Conservation (phyloP, 2,888 invertebrate species). For the Cephus sareptanus region DNA sequence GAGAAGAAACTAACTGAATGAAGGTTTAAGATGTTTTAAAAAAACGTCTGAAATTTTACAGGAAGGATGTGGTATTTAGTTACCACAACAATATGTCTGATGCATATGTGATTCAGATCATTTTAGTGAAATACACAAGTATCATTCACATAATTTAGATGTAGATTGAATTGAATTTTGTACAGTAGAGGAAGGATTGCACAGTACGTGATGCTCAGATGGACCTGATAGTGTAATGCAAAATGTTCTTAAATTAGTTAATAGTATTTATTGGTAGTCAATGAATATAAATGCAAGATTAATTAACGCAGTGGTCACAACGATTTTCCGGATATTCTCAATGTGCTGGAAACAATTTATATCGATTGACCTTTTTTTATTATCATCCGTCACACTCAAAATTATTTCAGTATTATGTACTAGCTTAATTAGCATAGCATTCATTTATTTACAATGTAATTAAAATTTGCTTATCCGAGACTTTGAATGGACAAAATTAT, state of each 20-base stretch:
- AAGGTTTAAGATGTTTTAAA: slow-evolving; percentile 11
- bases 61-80: slow-evolving; percentile 41
- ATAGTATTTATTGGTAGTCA: slow-evolving; percentile 40
- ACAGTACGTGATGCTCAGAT: background rate
- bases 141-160: background rate
- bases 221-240: background rate
- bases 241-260: background rate
- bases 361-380: slow-evolving; percentile 6
- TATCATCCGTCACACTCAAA: slow-evolving; percentile 2
- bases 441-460: slow-evolving; percentile 26
- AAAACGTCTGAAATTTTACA: slow-evolving; percentile 15
- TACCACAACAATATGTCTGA: slow-evolving; percentile 37
- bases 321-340: background rate
- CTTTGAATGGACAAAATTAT: background rate
- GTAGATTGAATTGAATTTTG: background rate
- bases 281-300: slow-evolving; percentile 39
- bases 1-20: background rate
- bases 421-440: slow-evolving; percentile 1
- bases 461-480: background rate
- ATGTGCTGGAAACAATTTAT: background rate
- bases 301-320: slow-evolving; percentile 40
- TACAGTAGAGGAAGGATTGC: background rate
- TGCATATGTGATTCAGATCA: background rate
- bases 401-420: background rate
- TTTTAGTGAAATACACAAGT: background rate